phyloP scores from a whole-genome alignment of 2,113 vertebrate species.

The Grallaria varia region DNA sequence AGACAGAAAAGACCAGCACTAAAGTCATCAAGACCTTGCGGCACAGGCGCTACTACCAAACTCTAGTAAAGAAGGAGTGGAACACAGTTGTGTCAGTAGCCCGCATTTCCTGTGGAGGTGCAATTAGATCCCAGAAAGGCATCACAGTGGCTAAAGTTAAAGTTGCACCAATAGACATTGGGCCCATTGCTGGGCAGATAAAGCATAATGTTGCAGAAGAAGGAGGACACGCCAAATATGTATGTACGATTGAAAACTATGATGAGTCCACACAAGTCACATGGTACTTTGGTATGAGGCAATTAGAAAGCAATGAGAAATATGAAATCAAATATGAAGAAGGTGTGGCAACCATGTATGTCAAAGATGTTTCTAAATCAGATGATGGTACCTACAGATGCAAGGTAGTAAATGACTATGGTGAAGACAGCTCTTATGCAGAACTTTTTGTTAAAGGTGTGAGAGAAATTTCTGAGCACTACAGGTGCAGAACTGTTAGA shows the following conservation, averaged over 20 bases:
- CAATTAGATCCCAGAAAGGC: slow-evolving; percentile 90
- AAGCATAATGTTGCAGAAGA: slow-evolving; percentile 83
- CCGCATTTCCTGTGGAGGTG: slow-evolving; percentile 89
- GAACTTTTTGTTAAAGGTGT: slow-evolving; percentile 91
- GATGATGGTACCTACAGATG: slow-evolving; percentile 97
- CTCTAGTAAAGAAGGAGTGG: slow-evolving; percentile 91
- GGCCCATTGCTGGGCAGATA: slow-evolving; percentile 89
- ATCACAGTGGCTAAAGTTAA: slow-evolving; percentile 92
- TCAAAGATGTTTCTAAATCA: slow-evolving; percentile 86
- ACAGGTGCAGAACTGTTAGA: slow-evolving; percentile 85
- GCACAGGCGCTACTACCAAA: slow-evolving; percentile 94
- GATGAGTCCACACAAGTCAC: slow-evolving; percentile 93
- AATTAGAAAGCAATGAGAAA: slow-evolving; percentile 88
- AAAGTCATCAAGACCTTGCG: slow-evolving; percentile 87
- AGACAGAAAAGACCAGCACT: slow-evolving; percentile 82
- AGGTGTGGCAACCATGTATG: slow-evolving; percentile 87
- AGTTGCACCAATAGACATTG: slow-evolving; percentile 94
- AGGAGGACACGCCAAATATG: slow-evolving; percentile 85
- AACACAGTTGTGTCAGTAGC: slow-evolving; percentile 91
- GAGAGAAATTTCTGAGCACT: slow-evolving; percentile 89
- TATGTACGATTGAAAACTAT: slow-evolving; percentile 94
- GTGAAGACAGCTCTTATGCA: slow-evolving; percentile 92
- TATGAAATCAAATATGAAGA: slow-evolving; percentile 94
- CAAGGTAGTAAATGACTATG: slow-evolving; percentile 94
- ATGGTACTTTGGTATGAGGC: slow-evolving; percentile 97